These are phyloP conservation scores for Sesia bembeciformis DNA, from an alignment of 2,888 invertebrate genomes.

Conservation along the genomic window DNA sequence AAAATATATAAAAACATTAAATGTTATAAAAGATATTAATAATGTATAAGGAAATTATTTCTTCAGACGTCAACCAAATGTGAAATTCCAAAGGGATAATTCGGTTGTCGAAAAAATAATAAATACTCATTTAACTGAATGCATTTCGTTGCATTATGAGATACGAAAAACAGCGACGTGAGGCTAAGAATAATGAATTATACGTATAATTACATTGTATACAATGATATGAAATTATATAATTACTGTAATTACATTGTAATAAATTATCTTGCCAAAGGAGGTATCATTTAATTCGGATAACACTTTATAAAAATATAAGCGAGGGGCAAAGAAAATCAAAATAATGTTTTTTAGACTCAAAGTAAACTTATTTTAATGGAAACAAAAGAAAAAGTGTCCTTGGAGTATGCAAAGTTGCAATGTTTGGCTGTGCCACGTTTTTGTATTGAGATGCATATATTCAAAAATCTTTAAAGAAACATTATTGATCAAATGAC, in stretches of 20 bases:
- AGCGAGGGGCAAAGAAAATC: too few relatives aligned
- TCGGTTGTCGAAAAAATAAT: background rate
- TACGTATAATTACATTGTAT: constrained; percentile 3
- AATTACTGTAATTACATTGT: background rate
- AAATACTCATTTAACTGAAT: background rate
- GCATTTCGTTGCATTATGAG: background rate
- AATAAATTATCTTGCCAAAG: background rate
- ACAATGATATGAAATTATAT: background rate
- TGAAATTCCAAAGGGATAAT: background rate
- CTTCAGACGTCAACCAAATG: constrained; percentile 6
- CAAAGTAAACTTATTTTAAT: too few relatives aligned
- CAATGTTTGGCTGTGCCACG: too few relatives aligned
- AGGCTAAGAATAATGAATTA: constrained; percentile 3
- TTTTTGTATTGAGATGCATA: too few relatives aligned
- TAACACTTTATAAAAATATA: background rate
- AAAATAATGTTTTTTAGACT: too few relatives aligned
- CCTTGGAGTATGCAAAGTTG: too few relatives aligned
- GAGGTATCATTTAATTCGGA: background rate
- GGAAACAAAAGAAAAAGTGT: too few relatives aligned
- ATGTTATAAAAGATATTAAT: background rate
- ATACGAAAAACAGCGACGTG: background rate
- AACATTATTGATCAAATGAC: too few relatives aligned
- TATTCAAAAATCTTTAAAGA: too few relatives aligned
- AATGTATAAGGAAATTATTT: background rate
- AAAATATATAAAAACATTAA: background rate